Conservation (phyloP, 2,113 vertebrate species). For the Lutjanus erythropterus region DNA sequence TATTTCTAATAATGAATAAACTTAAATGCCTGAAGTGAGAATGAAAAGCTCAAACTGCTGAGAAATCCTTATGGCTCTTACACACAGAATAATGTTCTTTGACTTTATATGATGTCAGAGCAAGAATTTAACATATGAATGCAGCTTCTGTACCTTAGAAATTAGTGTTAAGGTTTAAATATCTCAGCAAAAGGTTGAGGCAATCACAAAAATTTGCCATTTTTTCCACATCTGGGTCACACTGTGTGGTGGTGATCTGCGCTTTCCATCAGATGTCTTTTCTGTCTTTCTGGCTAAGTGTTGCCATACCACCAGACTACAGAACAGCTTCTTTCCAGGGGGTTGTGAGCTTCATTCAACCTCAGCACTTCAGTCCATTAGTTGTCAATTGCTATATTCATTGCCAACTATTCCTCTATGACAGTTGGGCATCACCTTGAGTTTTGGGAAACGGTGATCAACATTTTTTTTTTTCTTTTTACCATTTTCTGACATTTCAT, state of each 20-base stretch:
- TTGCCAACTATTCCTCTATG: too few species aligned
- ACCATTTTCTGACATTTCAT: too few species aligned
- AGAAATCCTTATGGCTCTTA: not conserved
- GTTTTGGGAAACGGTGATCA: too few species aligned
- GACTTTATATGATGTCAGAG: not conserved
- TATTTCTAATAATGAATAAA: not conserved
- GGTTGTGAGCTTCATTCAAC: too few species aligned
- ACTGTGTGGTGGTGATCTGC: not conserved
- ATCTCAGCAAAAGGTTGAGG: not conserved
- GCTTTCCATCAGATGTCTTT: too few species aligned
- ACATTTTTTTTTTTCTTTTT: too few species aligned
- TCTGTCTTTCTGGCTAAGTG: not conserved
- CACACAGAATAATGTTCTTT: not conserved
- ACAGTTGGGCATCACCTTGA: too few species aligned
- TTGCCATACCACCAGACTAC: too few species aligned
- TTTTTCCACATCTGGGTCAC: not conserved
- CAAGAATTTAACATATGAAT: not conserved
- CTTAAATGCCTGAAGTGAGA: not conserved
- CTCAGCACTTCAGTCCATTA: too few species aligned
- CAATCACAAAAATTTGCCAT: not conserved
- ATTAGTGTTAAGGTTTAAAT: not conserved
- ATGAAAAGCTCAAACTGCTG: not conserved
- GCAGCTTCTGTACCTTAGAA: not conserved
- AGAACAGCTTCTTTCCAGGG: too few species aligned
- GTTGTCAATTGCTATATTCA: too few species aligned